A percentile compares a stretch with the other conserved stretches of the same genome.
These are phyloP conservation scores for Rhopalosiphum padi DNA, from an alignment of 1,140 invertebrate genomes.

Conservation along the genomic window DNA sequence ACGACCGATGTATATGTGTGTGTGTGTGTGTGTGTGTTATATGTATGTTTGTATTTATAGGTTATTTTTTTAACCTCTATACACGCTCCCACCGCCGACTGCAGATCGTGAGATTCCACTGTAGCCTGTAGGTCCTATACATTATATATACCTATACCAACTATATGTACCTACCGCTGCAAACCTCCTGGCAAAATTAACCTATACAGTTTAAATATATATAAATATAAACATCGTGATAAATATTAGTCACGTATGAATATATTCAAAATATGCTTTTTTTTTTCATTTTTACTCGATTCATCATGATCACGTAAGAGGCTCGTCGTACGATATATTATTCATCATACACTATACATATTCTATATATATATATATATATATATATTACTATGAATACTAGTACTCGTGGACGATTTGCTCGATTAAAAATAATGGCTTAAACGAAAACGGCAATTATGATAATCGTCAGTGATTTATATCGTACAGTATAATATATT, in stretches of 20 bases:
- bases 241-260: conserved; percentile 40
- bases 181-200: conserved; percentile 12
- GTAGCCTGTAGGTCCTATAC: background rate
- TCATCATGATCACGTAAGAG: conserved; percentile 31
- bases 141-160: background rate
- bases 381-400: background rate
- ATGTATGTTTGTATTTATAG: conserved; percentile 5
- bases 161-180: background rate
- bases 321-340: background rate
- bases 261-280: conserved; percentile 15
- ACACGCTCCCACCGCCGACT: background rate
- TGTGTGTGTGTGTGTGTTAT: background rate
- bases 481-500: background rate
- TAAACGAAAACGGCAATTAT: conserved; percentile 39
- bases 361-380: background rate
- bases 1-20: background rate
- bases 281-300: background rate
- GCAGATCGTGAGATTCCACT: background rate
- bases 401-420: background rate
- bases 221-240: background rate
- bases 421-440: conserved; percentile 45
- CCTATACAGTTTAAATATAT: background rate
- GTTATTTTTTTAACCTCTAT: background rate
- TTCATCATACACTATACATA: background rate
- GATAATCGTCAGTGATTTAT: conserved; percentile 26